phyloP scores from a whole-genome alignment of 2,797 vertebrate species.

The Pangasius krempfi region DNA sequence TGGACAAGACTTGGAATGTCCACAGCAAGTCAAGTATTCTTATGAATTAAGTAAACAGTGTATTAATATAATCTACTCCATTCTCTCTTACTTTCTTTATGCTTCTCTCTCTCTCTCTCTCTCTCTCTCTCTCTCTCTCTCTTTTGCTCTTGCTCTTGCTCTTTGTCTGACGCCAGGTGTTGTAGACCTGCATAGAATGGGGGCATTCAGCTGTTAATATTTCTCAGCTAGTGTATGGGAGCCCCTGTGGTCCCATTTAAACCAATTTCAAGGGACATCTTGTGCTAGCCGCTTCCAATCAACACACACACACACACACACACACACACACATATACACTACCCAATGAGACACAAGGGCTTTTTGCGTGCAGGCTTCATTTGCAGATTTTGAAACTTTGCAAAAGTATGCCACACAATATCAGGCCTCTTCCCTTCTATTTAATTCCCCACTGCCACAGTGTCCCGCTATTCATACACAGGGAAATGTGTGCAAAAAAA shows the following conservation, averaged over 20 bases:
- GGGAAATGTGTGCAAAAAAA: constrained; percentile 43
- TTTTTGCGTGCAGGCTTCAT: constrained; percentile 52
- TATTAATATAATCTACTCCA: background rate
- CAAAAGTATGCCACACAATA: constrained; percentile 53
- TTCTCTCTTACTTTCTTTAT: constrained; percentile 18
- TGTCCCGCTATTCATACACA: constrained; percentile 36
- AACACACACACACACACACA: background rate
- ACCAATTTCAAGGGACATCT: constrained; percentile 40
- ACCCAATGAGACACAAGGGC: constrained; percentile 46
- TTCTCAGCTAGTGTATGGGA: constrained; percentile 55
- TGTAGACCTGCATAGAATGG: constrained; percentile 51
- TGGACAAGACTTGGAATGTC: background rate
- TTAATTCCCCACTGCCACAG: constrained; percentile 49
- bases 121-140: background rate
- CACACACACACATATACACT: background rate
- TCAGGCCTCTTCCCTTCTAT: constrained; percentile 49
- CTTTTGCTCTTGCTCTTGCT: background rate
- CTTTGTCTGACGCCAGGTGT: constrained; percentile 43
- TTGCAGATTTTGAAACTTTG: constrained; percentile 60
- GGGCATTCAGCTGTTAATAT: constrained; percentile 68
- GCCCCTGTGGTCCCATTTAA: constrained; percentile 59
- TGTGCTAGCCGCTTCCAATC: constrained; percentile 42
- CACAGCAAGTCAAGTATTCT: background rate
- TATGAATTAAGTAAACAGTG: background rate
- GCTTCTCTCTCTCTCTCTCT: background rate